Base-by-base conservation (phyloP, 2,888 invertebrate species). In the Hylaea fasciaria region DNA sequence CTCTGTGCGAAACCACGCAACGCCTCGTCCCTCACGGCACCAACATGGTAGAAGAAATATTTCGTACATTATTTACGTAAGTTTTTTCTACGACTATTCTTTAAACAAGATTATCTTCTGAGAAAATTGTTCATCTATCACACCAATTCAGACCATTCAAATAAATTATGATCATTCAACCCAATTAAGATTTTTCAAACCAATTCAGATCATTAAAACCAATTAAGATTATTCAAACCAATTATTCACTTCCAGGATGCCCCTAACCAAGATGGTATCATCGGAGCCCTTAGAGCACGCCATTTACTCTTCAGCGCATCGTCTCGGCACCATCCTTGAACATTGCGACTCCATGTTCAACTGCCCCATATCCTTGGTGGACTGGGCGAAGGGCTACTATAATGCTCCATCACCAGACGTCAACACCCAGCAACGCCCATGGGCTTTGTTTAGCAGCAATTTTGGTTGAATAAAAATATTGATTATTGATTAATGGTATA, bases 361-460 rank as follows among this genome's bases (percentile, higher is more conserved):
- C 17, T 96, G 96, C 81, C 93, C 94, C 13, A 91, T 96, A 76
- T 96, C 96, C 0, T 82, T 96, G 63, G 89, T 96, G 55, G 95
- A 95, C 72, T 82, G 95, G 84, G 94, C 94, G 16, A 86, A 95
- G 64, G 95, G 95, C 14, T 86, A 86, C 50, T 86, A 87, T 45
- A 81, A 84, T n/a, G 83, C 86, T 0, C 82, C 82, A 0, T 69
- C 82, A 0, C 77, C 85, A 1, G 70, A 52, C 0, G 29, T 66
- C 0, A 76, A 82, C 43, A 69, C 71, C 2, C 64, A 59, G 0
- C 68, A 47, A 10, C 76, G 62, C 10, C 84, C 81, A 48, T 83
- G 82, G 83, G 63, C 77, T 0, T 54, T 81, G n/a, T 82, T 82
- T 49, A 81, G 76, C 39, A 81, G 71, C 56, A 73, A 51, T 64